phyloP scores from a whole-genome alignment of 2,888 invertebrate genomes.

The Ichneumon xanthorius region DNA sequence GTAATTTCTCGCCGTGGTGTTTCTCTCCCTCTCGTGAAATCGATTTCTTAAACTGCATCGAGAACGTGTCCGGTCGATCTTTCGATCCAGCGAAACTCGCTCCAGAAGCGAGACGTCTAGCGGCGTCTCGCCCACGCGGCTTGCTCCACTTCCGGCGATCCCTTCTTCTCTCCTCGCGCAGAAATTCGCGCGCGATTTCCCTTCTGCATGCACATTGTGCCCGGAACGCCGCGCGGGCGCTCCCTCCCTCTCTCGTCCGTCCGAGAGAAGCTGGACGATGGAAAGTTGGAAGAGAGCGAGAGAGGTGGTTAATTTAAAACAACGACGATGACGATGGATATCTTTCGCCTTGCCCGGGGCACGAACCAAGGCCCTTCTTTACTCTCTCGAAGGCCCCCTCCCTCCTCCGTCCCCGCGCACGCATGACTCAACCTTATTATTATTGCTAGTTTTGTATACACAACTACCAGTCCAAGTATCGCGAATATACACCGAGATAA shows the following conservation, averaged over 20 bases:
- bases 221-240: neutral
- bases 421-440: slow-evolving; percentile 83
- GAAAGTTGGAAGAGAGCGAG: slow-evolving; percentile 41
- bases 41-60: slow-evolving; percentile 12
- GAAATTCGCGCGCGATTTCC: slow-evolving; percentile 49
- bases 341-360: slow-evolving; percentile 83
- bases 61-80: slow-evolving; percentile 37
- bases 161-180: slow-evolving; percentile 33
- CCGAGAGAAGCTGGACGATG: slow-evolving; percentile 6
- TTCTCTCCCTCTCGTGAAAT: slow-evolving; percentile 22
- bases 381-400: slow-evolving; percentile 79
- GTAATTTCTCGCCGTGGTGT: neutral
- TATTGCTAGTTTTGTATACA: slow-evolving; percentile 77
- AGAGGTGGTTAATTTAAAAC: slow-evolving; percentile 51
- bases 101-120: slow-evolving; percentile 7
- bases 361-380: slow-evolving; percentile 81
- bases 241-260: neutral
- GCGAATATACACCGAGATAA: slow-evolving; percentile 10
- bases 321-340: slow-evolving; percentile 70
- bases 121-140: slow-evolving; percentile 57
- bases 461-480: slow-evolving; percentile 22
- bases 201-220: slow-evolving; percentile 1
- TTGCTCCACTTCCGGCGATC: slow-evolving; percentile 62
- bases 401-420: slow-evolving; percentile 49
- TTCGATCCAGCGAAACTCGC: slow-evolving; percentile 31